These are phyloP conservation scores for Fratercula arctica DNA, from an alignment of 2,797 vertebrate genomes.

Conservation along the genomic window DNA sequence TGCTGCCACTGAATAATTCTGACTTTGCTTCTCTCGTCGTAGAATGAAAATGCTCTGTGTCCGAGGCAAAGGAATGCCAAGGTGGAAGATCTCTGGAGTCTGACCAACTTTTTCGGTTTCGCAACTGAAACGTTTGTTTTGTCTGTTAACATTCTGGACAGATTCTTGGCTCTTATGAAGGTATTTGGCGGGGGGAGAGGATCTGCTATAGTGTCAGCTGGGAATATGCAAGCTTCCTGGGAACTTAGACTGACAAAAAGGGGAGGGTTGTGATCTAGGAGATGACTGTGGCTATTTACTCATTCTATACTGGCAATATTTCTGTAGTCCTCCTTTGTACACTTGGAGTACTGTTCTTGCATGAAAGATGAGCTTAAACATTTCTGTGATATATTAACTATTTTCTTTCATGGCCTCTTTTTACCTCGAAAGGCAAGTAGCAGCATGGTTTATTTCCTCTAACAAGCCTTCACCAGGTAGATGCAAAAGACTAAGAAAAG, in stretches of 20 bases:
- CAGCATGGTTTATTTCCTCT: not conserved
- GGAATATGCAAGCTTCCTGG: not conserved
- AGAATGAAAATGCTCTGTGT: conserved; percentile 89
- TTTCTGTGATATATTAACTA: not conserved
- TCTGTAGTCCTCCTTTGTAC: not conserved
- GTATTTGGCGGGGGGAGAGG: conserved; percentile 66
- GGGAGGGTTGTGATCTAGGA: not conserved
- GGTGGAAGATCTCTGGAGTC: conserved; percentile 95
- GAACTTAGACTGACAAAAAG: not conserved
- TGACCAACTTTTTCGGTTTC: conserved; percentile 95
- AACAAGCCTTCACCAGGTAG: fast-evolving
- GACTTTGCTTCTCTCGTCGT: not conserved
- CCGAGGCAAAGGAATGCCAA: conserved; percentile 89
- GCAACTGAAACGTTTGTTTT: conserved; percentile 95
- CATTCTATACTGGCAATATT: fast-evolving
- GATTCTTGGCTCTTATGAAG: conserved; percentile 97
- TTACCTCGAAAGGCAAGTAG: not conserved
- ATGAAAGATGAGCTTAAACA: not conserved
- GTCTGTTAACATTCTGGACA: conserved; percentile 95
- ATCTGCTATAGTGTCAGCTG: not conserved
- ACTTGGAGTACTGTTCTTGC: not conserved
- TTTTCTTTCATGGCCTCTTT: not conserved
- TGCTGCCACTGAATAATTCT: not conserved
- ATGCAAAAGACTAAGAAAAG: not conserved
- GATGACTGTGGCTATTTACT: not conserved